A percentile compares a stretch with the other conserved stretches of the same genome.
Evolutionary conservation across 2,888 invertebrate genomes (phyloP).

Genomic region (Drosophila monieri): DNA sequence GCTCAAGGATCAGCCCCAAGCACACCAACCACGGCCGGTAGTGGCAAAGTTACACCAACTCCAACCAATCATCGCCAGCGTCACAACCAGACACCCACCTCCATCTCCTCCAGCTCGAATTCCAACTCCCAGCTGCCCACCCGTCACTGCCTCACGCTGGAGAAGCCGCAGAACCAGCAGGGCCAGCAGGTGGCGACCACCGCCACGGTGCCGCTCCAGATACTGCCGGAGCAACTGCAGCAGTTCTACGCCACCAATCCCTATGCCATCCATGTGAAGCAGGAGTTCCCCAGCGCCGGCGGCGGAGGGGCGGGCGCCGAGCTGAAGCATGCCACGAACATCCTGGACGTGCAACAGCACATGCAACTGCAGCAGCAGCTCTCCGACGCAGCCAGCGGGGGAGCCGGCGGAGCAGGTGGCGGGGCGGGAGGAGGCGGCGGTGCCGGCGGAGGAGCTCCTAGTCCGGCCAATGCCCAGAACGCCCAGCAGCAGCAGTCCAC

Average conservation of each 20-base stretch:
- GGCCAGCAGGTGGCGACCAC: slow-evolving; percentile 85
- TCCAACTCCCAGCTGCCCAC: slow-evolving; percentile 9
- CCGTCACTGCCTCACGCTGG: slow-evolving; percentile 32
- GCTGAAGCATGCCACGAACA: slow-evolving; percentile 80
- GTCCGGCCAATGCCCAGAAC: slow-evolving; percentile 82
- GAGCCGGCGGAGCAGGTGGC: slow-evolving; percentile 27
- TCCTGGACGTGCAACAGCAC: slow-evolving; percentile 85
- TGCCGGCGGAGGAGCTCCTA: slow-evolving; percentile 73
- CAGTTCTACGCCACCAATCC: slow-evolving; percentile 84
- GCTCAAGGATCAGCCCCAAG: slow-evolving; percentile 5
- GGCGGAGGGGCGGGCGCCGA: slow-evolving; percentile 54
- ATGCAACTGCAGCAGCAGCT: slow-evolving; percentile 83
- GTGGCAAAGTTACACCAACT: slow-evolving; percentile 21
- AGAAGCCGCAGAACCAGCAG: slow-evolving; percentile 28
- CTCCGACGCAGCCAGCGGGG: slow-evolving; percentile 66
- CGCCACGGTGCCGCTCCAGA: slow-evolving; percentile 74
- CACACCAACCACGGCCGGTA: neutral
- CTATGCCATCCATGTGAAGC: slow-evolving; percentile 84
- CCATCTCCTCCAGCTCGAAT: neutral
- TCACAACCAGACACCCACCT: slow-evolving; percentile 18
- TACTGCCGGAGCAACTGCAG: slow-evolving; percentile 85
- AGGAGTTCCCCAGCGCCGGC: slow-evolving; percentile 82
- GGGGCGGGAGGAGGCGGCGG: slow-evolving; percentile 61
- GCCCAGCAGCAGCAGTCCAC: slow-evolving; percentile 85
- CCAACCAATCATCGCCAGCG: slow-evolving; percentile 15